A percentile compares a stretch with the other conserved stretches of the same genome.
Evolutionary conservation across 2,888 invertebrate genomes (phyloP).

Genomic region (Corbicula japonica): DNA sequence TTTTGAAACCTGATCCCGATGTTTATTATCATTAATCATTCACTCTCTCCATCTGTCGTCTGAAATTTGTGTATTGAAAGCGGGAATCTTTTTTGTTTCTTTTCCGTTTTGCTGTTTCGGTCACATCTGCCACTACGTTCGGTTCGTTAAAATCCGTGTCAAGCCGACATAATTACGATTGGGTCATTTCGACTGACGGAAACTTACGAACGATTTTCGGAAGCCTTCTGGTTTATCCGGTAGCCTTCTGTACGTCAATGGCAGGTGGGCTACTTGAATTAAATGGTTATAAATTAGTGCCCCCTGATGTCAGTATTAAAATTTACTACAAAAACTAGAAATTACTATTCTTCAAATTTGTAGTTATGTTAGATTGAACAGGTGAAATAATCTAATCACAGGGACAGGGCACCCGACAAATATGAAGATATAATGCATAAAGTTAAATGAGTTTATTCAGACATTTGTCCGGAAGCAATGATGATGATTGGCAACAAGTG

Average conservation of each 20-base stretch:
- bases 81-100: constrained; percentile 27
- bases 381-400: constrained; percentile 39
- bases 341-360: constrained; percentile 9
- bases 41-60: constrained; percentile 30
- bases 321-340: constrained; percentile 12
- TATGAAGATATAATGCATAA: background rate
- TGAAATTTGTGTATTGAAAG: constrained; percentile 33
- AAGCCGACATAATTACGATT: constrained; percentile 3
- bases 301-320: constrained; percentile 16
- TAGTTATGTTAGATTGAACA: constrained; percentile 27
- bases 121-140: background rate
- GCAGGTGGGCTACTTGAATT: constrained; percentile 41
- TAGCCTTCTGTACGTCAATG: constrained; percentile 22
- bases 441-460: background rate
- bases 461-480: too few species aligned
- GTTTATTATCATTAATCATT: constrained; percentile 29
- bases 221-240: background rate
- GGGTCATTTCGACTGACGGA: too few species aligned
- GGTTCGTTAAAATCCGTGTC: background rate
- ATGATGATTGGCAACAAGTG: too few species aligned
- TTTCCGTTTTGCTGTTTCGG: background rate
- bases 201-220: constrained; percentile 3
- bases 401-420: background rate
- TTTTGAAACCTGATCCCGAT: constrained; percentile 35
- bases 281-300: constrained; percentile 21